Base-by-base conservation (phyloP, 2,888 invertebrate genomes). In the Pollenia angustigena region DNA sequence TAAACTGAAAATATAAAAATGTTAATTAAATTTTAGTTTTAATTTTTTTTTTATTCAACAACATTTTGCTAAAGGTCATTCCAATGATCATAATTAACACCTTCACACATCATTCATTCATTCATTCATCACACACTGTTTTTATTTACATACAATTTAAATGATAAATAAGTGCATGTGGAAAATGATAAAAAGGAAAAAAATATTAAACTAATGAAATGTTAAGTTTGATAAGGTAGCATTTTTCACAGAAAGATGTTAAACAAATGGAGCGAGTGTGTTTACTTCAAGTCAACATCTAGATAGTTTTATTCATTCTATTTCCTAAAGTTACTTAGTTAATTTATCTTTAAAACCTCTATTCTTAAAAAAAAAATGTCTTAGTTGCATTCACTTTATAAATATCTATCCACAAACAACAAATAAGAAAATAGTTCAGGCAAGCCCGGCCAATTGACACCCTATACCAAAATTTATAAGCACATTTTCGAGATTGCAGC, bases 161-260 rank as follows among this genome's bases (percentile, higher is more conserved):
- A 54, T 16, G n/a, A 66, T 54, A 66, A 74, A 74, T 23, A 74
- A 42, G 52, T 52, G 42, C 18, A 74, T 40, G 12, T 54, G 40
- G 50, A 80, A 71, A 72, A 60, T 11, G 52, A 12, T 32, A n/a
- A 66, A 2, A 66, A 16, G 48, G 4, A 42, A 46, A 48, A 7
- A 58, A 42, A 48, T 18, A 46, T 80, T 52, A 44, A 44, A 40
- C 14, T 79, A 42, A 2, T 46, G 4, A 52, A 54, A 40, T 71
- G 69, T 56, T 72, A 48, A 23, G 32, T 68, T 62, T 46, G 60
- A 62, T 71, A 78, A 54, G 62, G 50, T 56, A 62, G 32, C 48
- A 42, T 46, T 64, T 80, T 86, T 86, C 69, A 66, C 86, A 86
- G 66, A 62, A 81, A 76, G 46, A 76, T 87, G 86, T 68, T 87